Percentiles rank a stretch among this genome's conserved stretches.
Evolutionary conservation across 2,113 vertebrate species (phyloP).

Genomic region (Eidolon helvum): DNA sequence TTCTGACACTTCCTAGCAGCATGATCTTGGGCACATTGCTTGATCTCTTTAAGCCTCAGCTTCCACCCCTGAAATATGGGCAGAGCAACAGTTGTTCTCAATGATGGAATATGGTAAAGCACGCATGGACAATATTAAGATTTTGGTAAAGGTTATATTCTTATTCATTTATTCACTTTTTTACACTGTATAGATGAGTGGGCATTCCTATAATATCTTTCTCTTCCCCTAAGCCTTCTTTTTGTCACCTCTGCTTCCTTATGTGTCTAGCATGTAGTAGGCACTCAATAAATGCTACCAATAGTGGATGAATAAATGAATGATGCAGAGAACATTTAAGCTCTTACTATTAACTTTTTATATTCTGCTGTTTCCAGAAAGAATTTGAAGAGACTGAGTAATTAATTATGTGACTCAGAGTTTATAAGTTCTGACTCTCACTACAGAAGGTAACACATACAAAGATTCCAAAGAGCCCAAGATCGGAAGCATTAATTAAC

Average conservation of each 20-base stretch:
- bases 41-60: neutral
- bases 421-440: slow-evolving; percentile 43
- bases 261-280: neutral
- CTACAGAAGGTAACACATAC: slow-evolving; percentile 13
- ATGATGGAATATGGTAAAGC: neutral
- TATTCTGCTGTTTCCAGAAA: slow-evolving; percentile 4
- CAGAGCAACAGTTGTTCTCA: neutral
- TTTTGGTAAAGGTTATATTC: neutral
- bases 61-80: neutral
- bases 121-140: neutral
- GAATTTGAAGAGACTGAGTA: neutral
- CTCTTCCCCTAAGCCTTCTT: neutral
- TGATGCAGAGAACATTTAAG: neutral
- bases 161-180: neutral
- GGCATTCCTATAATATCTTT: neutral
- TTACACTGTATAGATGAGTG: neutral
- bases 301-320: neutral
- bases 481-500: slow-evolving; percentile 46
- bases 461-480: slow-evolving; percentile 22
- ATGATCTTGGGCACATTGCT: neutral
- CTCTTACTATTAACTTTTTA: neutral
- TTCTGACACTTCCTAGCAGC: neutral
- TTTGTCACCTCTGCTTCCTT: neutral
- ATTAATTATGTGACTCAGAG: slow-evolving; percentile 15
- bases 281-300: neutral